phyloP scores from a whole-genome alignment of 2,888 invertebrate genomes.

The Drosophila paranaensis region DNA sequence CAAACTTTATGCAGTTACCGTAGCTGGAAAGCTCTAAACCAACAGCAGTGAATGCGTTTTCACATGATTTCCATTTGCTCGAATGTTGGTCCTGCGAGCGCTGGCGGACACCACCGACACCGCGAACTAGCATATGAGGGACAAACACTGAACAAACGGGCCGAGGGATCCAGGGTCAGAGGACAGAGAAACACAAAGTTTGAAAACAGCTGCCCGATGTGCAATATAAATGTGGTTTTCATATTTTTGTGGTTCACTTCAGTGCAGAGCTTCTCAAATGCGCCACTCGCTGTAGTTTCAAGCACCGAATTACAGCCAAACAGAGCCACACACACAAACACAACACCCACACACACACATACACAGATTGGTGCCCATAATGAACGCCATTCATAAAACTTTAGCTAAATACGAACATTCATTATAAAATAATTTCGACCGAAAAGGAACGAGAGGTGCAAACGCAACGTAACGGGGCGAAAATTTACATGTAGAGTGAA shows the following conservation, averaged over 20 bases:
- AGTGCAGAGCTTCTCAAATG: constrained; percentile 39
- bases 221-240: constrained; percentile 81
- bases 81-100: constrained; percentile 50
- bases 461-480: constrained; percentile 24
- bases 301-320: constrained; percentile 34
- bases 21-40: constrained; percentile 44
- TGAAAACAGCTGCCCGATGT: constrained; percentile 75
- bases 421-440: constrained; percentile 76
- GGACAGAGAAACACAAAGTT: constrained; percentile 60
- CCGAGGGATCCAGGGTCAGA: constrained; percentile 6
- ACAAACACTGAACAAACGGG: constrained; percentile 10
- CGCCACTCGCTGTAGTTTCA: constrained; percentile 41
- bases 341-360: background rate
- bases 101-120: constrained; percentile 60
- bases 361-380: constrained; percentile 46
- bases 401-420: constrained; percentile 79
- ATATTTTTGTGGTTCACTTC: constrained; percentile 82
- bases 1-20: constrained; percentile 22
- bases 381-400: constrained; percentile 80
- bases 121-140: constrained; percentile 68
- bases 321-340: background rate
- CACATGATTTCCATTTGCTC: constrained; percentile 43
- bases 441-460: constrained; percentile 43
- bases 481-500: constrained; percentile 77
- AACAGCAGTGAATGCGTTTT: constrained; percentile 55